phyloP scores from a whole-genome alignment of 2,797 vertebrate species.

The Eulemur coronatus region DNA sequence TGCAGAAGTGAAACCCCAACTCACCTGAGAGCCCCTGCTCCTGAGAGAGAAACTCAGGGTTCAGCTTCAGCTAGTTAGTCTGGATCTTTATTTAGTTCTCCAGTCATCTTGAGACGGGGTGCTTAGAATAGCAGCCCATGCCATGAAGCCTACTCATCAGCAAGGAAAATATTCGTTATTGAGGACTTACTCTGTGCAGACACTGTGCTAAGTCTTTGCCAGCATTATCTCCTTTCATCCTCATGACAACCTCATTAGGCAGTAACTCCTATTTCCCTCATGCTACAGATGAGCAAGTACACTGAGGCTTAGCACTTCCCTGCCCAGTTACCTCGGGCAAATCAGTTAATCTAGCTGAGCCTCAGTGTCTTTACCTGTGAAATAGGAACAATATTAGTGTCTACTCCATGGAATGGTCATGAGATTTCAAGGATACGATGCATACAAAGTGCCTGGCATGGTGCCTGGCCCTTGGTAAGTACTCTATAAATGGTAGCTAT shows the following conservation, averaged over 20 bases:
- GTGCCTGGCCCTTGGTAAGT: background rate
- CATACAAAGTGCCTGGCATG: background rate
- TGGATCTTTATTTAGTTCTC: background rate
- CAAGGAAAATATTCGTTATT: background rate
- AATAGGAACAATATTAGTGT: background rate
- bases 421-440: background rate
- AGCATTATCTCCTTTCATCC: background rate
- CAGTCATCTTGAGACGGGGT: background rate
- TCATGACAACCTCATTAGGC: background rate
- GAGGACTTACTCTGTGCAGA: background rate
- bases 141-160: background rate
- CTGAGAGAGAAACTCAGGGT: background rate
- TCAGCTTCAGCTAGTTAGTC: background rate
- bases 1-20: background rate
- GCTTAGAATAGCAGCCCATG: background rate
- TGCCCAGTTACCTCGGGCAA: background rate
- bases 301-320: background rate
- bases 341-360: background rate
- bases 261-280: background rate
- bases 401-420: background rate
- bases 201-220: background rate
- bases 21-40: background rate
- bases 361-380: background rate
- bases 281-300: background rate
- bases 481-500: background rate